Evolutionary conservation across 2,888 invertebrate species (phyloP).

Genomic region (Steromphala cineraria): DNA sequence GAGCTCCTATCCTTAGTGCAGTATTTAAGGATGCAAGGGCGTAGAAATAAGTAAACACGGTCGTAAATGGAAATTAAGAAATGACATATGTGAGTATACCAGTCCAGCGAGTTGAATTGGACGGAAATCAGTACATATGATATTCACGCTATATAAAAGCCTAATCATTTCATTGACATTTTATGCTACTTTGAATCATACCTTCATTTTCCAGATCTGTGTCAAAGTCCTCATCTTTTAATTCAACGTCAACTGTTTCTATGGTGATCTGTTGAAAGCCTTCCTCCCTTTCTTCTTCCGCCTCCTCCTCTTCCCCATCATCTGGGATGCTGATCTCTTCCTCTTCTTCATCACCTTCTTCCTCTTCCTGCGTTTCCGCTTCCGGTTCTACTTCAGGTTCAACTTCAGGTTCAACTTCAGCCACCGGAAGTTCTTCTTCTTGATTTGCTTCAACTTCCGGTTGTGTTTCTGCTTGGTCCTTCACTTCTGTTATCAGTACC

Average conservation of each 20-base stretch:
- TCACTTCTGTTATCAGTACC: constrained; percentile 52
- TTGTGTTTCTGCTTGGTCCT: constrained; percentile 40
- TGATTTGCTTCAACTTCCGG: constrained; percentile 21
- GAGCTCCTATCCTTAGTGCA: no score
- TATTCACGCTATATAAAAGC: no score
- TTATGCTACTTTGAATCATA: no score
- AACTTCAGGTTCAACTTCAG: background rate
- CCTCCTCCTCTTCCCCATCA: background rate
- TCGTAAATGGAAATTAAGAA: no score
- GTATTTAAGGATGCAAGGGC: no score
- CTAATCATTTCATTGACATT: no score
- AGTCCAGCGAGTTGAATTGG: no score
- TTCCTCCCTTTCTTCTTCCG: constrained; percentile 32
- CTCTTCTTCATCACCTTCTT: background rate
- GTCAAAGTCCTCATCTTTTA: constrained; percentile 42
- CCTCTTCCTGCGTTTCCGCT: no score
- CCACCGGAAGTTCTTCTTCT: background rate
- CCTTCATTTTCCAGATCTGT: constrained; percentile 54
- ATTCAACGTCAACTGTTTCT: constrained; percentile 36
- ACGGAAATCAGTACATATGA: no score
- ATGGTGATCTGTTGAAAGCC: constrained; percentile 44
- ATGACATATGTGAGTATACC: no score
- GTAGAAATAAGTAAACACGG: no score
- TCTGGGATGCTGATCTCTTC: background rate
- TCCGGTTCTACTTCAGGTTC: background rate